These are phyloP conservation scores for Lasaia peninsularis DNA, from an alignment of 1,140 invertebrate genomes.

Conservation along the genomic window DNA sequence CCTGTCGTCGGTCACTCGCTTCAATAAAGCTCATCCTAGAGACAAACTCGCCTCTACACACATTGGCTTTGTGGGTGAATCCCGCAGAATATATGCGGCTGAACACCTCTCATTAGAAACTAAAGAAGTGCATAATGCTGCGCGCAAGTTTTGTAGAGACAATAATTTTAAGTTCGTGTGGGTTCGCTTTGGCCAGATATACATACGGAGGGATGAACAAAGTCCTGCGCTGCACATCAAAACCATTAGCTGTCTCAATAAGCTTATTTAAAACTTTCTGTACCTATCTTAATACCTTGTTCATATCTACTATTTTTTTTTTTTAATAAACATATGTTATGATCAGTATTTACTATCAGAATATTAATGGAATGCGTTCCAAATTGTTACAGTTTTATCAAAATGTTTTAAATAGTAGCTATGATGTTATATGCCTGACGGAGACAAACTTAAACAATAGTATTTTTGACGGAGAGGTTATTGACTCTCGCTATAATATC, in stretches of 20 bases:
- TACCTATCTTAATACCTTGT: neutral
- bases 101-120: neutral
- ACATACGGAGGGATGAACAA: neutral
- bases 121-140: neutral
- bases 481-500: constrained; percentile 22
- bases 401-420: constrained; percentile 24
- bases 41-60: neutral
- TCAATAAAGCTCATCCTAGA: neutral
- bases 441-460: constrained; percentile 27
- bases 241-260: too few relatives aligned
- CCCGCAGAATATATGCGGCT: neutral
- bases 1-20: neutral
- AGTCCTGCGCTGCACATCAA: neutral
- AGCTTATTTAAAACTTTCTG: neutral
- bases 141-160: neutral
- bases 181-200: constrained; percentile 4
- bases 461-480: constrained; percentile 23
- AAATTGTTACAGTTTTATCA: constrained; percentile 21
- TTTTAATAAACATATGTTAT: neutral
- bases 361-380: constrained; percentile 23
- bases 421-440: constrained; percentile 26
- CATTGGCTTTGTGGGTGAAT: neutral
- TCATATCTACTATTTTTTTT: neutral
- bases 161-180: neutral
- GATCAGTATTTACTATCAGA: constrained; percentile 26